phyloP scores from a whole-genome alignment of 2,888 invertebrate species.

The Andrena trimmerana region DNA sequence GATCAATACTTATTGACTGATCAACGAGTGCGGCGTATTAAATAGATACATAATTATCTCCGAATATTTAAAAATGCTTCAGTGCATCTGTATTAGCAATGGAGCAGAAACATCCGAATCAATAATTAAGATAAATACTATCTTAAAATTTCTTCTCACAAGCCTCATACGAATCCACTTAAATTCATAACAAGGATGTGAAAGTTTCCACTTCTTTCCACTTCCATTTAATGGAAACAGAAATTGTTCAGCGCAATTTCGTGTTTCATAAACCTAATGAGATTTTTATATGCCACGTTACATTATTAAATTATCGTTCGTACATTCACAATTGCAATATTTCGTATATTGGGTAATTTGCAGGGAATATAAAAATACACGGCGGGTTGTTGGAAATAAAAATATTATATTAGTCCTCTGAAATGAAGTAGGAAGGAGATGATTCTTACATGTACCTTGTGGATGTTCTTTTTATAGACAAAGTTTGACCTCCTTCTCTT shows the following conservation, averaged over 20 bases:
- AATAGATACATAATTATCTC: background rate
- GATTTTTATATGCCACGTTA: background rate
- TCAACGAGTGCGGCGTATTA: background rate
- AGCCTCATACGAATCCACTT: background rate
- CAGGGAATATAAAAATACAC: background rate
- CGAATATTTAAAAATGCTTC: background rate
- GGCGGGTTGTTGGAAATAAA: slow-evolving; percentile 41
- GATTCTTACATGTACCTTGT: slow-evolving; percentile 71
- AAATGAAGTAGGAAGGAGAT: slow-evolving; percentile 59
- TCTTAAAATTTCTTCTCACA: background rate
- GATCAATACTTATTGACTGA: slow-evolving; percentile 39
- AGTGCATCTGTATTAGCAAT: background rate
- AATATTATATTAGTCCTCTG: slow-evolving; percentile 63
- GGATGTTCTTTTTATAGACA: slow-evolving; percentile 84
- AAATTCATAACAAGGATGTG: background rate
- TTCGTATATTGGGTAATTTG: background rate
- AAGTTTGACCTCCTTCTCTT: slow-evolving; percentile 81
- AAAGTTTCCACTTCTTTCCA: background rate
- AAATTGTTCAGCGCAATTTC: slow-evolving; percentile 3
- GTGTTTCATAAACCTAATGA: background rate
- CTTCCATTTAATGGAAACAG: background rate
- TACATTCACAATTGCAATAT: slow-evolving; percentile 10
- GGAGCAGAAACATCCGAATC: background rate
- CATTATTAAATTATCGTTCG: background rate
- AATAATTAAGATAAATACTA: background rate